phyloP scores from a whole-genome alignment of 1,140 invertebrate species.

The Marisa cornuarietis region DNA sequence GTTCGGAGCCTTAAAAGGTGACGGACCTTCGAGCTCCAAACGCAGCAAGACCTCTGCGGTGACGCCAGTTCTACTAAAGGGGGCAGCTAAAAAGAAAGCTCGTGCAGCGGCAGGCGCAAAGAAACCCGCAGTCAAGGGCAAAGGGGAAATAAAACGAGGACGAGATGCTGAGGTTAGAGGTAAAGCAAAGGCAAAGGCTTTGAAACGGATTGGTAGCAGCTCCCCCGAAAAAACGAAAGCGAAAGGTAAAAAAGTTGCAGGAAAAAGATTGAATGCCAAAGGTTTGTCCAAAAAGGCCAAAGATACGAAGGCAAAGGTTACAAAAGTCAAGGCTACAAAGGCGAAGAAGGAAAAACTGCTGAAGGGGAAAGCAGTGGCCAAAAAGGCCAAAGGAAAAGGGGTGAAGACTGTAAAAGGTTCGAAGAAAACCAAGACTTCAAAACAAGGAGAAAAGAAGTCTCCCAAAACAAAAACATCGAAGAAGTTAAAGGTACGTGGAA shows the following conservation, averaged over 20 bases:
- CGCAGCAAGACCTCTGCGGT: neutral
- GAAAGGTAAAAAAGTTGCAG: neutral
- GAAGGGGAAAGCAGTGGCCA: neutral
- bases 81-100: neutral
- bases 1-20: constrained; percentile 26
- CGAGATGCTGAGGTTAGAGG: neutral
- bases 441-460: too few relatives aligned
- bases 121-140: neutral
- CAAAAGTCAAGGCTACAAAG: neutral
- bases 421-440: constrained; percentile 2
- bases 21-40: neutral
- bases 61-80: neutral
- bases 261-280: too few relatives aligned
- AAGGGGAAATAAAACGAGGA: neutral
- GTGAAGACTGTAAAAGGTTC: constrained; percentile 14
- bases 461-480: neutral
- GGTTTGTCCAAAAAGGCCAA: neutral
- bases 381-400: constrained; percentile 12
- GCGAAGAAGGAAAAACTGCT: neutral
- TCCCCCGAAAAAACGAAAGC: neutral
- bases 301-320: too few relatives aligned
- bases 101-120: neutral
- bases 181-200: neutral
- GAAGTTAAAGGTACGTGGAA: neutral
- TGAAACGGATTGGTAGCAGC: too few relatives aligned